Evolutionary conservation across 2,888 invertebrate genomes (phyloP), one percentile per base, ranked within the genome.

Genomic region (Fabriciana adippe): DNA sequence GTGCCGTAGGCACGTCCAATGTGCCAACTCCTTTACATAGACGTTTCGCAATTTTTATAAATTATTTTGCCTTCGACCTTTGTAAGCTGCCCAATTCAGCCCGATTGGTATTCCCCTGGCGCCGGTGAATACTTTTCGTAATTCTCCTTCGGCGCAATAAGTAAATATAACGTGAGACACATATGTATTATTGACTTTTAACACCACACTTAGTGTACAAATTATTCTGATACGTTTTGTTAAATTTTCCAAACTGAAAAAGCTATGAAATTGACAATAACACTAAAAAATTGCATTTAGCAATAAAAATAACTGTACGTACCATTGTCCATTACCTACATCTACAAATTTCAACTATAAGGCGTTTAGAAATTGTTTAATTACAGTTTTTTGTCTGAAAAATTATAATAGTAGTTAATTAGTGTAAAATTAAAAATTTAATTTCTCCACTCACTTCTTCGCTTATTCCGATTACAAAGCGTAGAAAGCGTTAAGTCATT

Each of bases 51-150:
- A 92, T 89, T 89, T 87, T 88, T 87, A 85, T 89, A 89, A 89
- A 89, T 87, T 81, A 88, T 87, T 88, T 91, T 88, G 90, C 89
- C 90, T 92, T 83, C 89, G 90, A 92, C 91, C 91, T 92, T 91
- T 91, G 84, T 86, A 74, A 81, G 85, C 83, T 82, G 89, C 89
- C 91, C 86, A 91, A 91, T 89, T 90, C 82, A 86, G 80, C 81
- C 81, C 86, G 82, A 91, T 92, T 92, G 89, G 85, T 92, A 92
- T 92, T 92, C 92, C 89, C 84, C 84, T 81, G 81, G 85, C 82
- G 82, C 75, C 82, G 79, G 77, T 79, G 79, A 80, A 83, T 81
- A 82, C 79, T 91, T 92, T 89, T 91, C 90, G 90, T 92, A 92
- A 92, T 85, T 79, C 80, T 79, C 82, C 80, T 83, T 79, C 82